phyloP scores from a whole-genome alignment of 2,888 invertebrate species.

The Andrena hattorfiana region DNA sequence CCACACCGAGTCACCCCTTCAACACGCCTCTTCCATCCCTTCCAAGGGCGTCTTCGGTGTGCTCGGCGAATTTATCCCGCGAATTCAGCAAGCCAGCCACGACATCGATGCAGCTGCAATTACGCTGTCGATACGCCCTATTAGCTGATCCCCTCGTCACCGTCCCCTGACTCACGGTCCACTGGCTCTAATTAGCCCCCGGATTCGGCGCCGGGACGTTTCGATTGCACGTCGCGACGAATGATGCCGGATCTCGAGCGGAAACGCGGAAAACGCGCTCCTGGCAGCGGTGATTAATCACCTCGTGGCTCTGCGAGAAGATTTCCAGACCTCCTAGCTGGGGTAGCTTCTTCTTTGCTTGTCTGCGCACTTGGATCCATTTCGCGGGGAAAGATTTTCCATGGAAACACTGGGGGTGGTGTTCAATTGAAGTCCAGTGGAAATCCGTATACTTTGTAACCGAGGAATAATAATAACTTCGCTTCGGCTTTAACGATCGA shows the following conservation, averaged over 20 bases:
- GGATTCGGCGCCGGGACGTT: background rate
- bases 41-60: background rate
- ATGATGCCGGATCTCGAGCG: conserved; percentile 3
- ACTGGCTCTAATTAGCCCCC: background rate
- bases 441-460: no score
- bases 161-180: conserved; percentile 7
- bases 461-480: no score
- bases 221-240: background rate
- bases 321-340: no score
- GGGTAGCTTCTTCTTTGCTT: no score
- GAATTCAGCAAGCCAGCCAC: background rate
- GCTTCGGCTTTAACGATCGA: no score
- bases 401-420: no score
- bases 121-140: conserved; percentile 12
- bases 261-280: background rate
- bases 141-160: conserved; percentile 3
- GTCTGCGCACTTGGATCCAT: no score
- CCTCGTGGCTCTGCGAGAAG: no score
- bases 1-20: background rate
- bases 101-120: conserved; percentile 2
- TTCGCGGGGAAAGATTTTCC: no score
- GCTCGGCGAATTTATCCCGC: background rate
- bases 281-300: background rate
- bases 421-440: no score
- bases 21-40: background rate